phyloP scores from a whole-genome alignment of 2,113 vertebrate species.

The Zeus faber region DNA sequence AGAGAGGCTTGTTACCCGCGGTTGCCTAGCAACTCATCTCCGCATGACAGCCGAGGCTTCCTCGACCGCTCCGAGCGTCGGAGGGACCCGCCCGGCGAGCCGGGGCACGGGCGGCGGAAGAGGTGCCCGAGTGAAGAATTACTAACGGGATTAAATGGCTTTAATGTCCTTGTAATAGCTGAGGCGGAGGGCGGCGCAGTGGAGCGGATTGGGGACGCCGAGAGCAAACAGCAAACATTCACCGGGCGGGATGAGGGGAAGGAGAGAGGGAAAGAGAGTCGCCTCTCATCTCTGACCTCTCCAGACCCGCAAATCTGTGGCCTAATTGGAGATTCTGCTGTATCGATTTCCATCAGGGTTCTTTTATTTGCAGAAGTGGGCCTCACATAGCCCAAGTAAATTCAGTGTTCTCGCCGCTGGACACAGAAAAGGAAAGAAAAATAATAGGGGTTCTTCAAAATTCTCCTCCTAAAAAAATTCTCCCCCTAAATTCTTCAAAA shows the following conservation, averaged over 20 bases:
- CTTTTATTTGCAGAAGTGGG: conserved; percentile 69
- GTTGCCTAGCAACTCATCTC: conserved; percentile 55
- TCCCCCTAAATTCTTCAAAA: conserved; percentile 18
- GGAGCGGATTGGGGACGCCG: conserved; percentile 68
- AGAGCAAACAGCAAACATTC: conserved; percentile 77
- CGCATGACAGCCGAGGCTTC: conserved; percentile 19
- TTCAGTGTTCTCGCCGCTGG: conserved; percentile 18
- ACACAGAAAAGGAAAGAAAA: no score
- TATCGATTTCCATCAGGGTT: conserved; percentile 81
- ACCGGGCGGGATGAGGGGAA: conserved; percentile 31
- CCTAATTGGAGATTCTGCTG: conserved; percentile 70
- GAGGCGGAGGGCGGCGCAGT: conserved; percentile 65
- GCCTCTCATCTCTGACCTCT: conserved; percentile 74
- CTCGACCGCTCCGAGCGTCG: conserved; percentile 5
- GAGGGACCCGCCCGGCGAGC: not conserved
- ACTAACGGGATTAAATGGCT: conserved; percentile 28
- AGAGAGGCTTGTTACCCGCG: conserved; percentile 22
- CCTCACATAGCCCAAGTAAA: conserved; percentile 26
- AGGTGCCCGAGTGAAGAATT: conserved; percentile 33
- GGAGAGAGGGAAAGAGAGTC: conserved; percentile 19
- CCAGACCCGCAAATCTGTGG: conserved; percentile 70
- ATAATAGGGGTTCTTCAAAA: no score
- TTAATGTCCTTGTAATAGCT: conserved; percentile 40
- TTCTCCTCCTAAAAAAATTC: no score
- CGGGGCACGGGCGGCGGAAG: not conserved